Percentiles rank a stretch among this genome's conserved stretches.
Conservation (phyloP, 2,113 vertebrate species). For the Pterophyllum scalare region DNA sequence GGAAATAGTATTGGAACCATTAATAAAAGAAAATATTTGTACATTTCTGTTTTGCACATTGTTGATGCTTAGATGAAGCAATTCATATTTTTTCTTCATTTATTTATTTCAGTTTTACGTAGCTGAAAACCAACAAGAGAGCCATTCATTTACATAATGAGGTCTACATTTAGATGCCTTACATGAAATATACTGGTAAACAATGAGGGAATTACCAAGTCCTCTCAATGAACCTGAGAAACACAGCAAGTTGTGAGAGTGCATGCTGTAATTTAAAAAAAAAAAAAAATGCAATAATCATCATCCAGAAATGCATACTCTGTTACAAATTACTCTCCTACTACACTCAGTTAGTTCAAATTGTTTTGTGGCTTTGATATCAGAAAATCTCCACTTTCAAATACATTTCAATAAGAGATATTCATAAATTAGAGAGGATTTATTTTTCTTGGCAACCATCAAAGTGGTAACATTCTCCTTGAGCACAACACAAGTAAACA, state of each 20-base stretch:
- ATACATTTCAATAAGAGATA: constrained; percentile 48
- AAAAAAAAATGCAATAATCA: neutral
- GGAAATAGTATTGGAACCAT: neutral
- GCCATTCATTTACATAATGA: neutral
- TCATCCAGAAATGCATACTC: constrained; percentile 30
- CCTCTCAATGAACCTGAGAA: constrained; percentile 37
- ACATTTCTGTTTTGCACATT: neutral
- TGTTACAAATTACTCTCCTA: constrained; percentile 49
- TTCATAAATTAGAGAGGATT: constrained; percentile 51
- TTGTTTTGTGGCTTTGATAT: constrained; percentile 63
- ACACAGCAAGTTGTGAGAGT: neutral
- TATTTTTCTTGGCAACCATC: constrained; percentile 66
- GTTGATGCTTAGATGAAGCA: neutral
- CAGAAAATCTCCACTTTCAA: constrained; percentile 51
- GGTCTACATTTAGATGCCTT: neutral
- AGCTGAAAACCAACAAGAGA: neutral
- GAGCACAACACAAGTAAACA: constrained; percentile 61
- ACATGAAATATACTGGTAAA: neutral
- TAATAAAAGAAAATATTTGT: neutral
- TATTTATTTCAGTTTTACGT: neutral
- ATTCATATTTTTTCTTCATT: neutral
- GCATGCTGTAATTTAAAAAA: constrained; percentile 44
- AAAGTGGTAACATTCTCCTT: constrained; percentile 66
- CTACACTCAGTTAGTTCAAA: constrained; percentile 61
- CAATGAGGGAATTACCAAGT: neutral